phyloP scores from a whole-genome alignment of 2,888 invertebrate genomes.

The Xanthia icteritia region DNA sequence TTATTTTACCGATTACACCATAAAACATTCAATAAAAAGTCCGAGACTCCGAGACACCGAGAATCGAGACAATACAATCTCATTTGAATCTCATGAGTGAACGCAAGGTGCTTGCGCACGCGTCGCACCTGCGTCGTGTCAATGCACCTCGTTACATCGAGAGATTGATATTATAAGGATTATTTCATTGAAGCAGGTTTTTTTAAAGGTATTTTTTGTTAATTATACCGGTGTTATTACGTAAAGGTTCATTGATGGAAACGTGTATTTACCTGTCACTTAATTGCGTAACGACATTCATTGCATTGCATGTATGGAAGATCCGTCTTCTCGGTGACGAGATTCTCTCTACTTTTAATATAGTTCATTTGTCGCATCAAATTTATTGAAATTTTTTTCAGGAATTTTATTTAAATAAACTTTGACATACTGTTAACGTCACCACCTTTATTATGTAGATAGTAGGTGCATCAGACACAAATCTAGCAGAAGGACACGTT shows the following conservation, averaged over 20 bases:
- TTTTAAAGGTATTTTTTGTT: constrained; percentile 28
- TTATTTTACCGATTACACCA: constrained; percentile 50
- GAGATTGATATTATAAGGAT: constrained; percentile 62
- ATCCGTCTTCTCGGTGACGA: not conserved
- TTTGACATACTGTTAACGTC: too few species aligned
- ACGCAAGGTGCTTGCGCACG: constrained; percentile 67
- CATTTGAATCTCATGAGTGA: constrained; percentile 67
- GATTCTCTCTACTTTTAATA: not conserved
- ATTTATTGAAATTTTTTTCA: not conserved
- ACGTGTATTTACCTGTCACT: not conserved
- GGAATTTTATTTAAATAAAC: too few species aligned
- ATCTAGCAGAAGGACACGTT: too few species aligned
- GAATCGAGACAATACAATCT: constrained; percentile 63
- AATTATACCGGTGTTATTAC: constrained; percentile 38
- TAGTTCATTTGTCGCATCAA: not conserved
- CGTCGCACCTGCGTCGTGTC: constrained; percentile 75
- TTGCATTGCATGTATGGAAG: not conserved
- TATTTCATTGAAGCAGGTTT: constrained; percentile 52
- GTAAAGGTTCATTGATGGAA: constrained; percentile 33
- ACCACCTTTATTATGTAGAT: too few species aligned
- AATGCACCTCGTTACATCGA: constrained; percentile 67
- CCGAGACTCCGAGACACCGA: constrained; percentile 49
- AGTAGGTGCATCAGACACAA: too few species aligned
- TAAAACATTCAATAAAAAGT: constrained; percentile 54
- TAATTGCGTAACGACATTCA: not conserved